A percentile compares a stretch with the other conserved stretches of the same genome.
phyloP scores from a whole-genome alignment of 2,113 vertebrate species.

The Pteruthius melanotis region DNA sequence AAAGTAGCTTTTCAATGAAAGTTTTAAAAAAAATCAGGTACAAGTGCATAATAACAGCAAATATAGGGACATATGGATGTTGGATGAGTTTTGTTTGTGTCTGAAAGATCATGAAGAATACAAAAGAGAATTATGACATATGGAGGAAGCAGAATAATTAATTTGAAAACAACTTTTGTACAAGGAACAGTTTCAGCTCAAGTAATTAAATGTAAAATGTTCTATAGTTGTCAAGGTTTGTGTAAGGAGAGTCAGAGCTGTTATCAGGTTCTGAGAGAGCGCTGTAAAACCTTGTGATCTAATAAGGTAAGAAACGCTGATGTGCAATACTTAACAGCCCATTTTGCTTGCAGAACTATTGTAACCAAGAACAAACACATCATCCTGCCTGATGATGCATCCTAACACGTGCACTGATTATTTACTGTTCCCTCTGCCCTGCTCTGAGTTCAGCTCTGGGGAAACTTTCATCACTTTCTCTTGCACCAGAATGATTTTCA shows the following conservation, averaged over 20 bases:
- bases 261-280: not conserved
- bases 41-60: not conserved
- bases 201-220: slow-evolving; percentile 56
- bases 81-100: slow-evolving; percentile 22
- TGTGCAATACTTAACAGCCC: not conserved
- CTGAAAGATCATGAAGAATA: slow-evolving; percentile 45
- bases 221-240: slow-evolving; percentile 42
- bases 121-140: slow-evolving; percentile 50
- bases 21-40: not conserved
- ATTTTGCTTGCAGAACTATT: not conserved
- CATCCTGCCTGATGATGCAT: not conserved
- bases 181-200: slow-evolving; percentile 19
- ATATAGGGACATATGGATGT: slow-evolving; percentile 37
- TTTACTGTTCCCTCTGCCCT: not conserved
- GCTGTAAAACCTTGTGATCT: not conserved
- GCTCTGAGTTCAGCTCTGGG: not conserved
- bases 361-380: not conserved
- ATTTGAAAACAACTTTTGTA: slow-evolving; percentile 56
- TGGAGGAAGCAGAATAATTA: slow-evolving; percentile 64
- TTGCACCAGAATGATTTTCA: not conserved
- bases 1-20: not conserved
- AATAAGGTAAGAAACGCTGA: slow-evolving; percentile 1
- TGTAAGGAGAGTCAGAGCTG: not conserved
- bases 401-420: not conserved
- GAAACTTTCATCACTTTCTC: not conserved